A percentile compares a stretch with the other conserved stretches of the same genome.
Conservation (phyloP, 1,140 invertebrate species). For the Cotesia chilonis region DNA sequence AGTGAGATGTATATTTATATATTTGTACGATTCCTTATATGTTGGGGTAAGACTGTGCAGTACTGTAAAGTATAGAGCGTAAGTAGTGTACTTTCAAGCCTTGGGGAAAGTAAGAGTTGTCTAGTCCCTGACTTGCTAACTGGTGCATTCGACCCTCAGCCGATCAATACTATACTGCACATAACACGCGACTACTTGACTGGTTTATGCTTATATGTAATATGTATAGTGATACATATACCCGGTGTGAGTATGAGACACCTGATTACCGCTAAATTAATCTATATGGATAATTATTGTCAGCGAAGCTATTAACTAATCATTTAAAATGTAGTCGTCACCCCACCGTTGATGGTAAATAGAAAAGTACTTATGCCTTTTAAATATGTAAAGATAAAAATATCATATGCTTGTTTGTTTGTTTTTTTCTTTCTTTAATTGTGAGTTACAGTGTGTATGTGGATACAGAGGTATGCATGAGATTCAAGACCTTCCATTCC, state of each 20-base stretch:
- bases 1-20: neutral
- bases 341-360: no score
- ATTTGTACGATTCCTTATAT: neutral
- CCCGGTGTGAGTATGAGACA: conserved; percentile 31
- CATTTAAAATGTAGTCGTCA: no score
- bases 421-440: no score
- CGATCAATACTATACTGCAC: conserved; percentile 41
- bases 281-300: neutral
- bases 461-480: neutral
- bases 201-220: neutral
- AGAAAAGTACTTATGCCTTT: no score
- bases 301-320: no score
- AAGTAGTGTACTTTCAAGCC: conserved; percentile 6
- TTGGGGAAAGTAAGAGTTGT: conserved; percentile 43
- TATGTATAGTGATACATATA: neutral
- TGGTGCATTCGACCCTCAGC: conserved; percentile 43
- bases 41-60: conserved; percentile 4
- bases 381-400: no score
- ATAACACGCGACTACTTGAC: conserved; percentile 27
- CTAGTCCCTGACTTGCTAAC: conserved; percentile 44
- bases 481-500: neutral
- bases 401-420: no score
- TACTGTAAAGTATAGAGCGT: neutral
- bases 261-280: conserved; percentile 32
- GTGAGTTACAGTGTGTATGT: no score